Evolutionary conservation across 92 coral and sea anemone species (phyloP).

Genomic region (Phenganax marumi): DNA sequence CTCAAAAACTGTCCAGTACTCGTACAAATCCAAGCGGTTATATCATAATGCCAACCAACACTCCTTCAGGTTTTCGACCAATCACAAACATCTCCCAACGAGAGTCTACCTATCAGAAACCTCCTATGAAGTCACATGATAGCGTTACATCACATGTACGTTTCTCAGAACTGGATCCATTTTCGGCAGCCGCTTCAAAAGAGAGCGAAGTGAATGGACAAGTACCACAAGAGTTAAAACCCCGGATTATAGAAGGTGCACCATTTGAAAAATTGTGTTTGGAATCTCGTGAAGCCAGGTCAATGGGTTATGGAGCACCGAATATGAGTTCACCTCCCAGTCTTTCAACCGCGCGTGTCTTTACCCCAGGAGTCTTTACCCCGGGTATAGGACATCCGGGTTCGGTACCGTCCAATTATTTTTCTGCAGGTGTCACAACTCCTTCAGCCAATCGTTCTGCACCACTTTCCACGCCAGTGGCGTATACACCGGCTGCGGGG

Average conservation of each 20-base stretch:
- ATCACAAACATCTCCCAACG: neutral
- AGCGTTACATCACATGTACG: neutral
- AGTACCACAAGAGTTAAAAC: neutral
- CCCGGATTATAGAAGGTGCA: neutral
- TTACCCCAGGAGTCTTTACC: neutral
- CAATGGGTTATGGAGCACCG: neutral
- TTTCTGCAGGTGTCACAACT: neutral
- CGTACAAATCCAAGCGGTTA: neutral
- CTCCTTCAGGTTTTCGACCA: neutral
- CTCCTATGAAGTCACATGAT: neutral
- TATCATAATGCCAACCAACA: neutral
- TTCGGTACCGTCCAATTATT: no score
- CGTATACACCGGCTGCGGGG: neutral
- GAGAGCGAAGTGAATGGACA: neutral
- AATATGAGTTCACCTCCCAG: neutral
- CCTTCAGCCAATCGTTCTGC: neutral
- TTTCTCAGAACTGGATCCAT: constrained; percentile 23
- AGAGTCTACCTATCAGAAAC: constrained; percentile 3
- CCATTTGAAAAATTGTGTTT: no score
- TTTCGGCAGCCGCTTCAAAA: constrained; percentile 6
- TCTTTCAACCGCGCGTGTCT: neutral
- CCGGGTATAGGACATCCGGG: neutral
- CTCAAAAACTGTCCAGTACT: neutral
- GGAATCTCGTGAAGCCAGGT: neutral
- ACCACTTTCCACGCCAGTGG: neutral